A percentile compares a stretch with the other conserved stretches of the same genome.
Conservation (phyloP, 2,113 vertebrate species). For the Hyaena hyaena region DNA sequence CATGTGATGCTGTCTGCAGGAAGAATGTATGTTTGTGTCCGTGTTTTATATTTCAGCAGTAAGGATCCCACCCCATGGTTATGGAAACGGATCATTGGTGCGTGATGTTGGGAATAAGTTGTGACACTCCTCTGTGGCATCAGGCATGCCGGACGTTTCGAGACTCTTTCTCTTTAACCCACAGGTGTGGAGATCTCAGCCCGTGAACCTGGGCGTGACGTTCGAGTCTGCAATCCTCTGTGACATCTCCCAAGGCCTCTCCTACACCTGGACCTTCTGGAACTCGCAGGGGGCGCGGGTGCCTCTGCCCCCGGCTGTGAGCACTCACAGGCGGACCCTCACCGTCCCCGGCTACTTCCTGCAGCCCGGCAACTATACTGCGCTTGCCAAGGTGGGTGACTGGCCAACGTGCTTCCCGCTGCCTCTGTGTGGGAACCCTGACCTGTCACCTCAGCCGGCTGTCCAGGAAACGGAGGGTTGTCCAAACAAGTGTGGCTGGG, state of each 20-base stretch:
- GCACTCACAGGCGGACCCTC: conserved; percentile 83
- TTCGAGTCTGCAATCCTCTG: conserved; percentile 88
- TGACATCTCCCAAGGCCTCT: conserved; percentile 84
- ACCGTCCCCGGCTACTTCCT: conserved; percentile 84
- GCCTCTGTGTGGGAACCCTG: background rate
- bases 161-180: background rate
- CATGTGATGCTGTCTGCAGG: background rate
- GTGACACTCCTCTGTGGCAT: background rate
- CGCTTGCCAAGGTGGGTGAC: conserved; percentile 84
- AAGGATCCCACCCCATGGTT: too few species aligned
- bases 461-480: too few species aligned
- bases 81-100: background rate
- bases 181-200: conserved; percentile 87
- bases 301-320: conserved; percentile 70
- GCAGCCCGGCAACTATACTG: conserved; percentile 87
- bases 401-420: rapidly evolving
- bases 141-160: rapidly evolving
- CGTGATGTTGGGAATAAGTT: rapidly evolving
- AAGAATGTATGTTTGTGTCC: background rate
- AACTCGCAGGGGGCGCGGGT: conserved; percentile 75
- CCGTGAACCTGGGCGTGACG: conserved; percentile 85
- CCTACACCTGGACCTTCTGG: conserved; percentile 87
- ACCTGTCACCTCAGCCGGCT: background rate
- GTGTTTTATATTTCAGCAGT: background rate
- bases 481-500: background rate